Evolutionary conservation across 2,113 vertebrate genomes (phyloP).

Genomic region (Osmerus mordax): DNA sequence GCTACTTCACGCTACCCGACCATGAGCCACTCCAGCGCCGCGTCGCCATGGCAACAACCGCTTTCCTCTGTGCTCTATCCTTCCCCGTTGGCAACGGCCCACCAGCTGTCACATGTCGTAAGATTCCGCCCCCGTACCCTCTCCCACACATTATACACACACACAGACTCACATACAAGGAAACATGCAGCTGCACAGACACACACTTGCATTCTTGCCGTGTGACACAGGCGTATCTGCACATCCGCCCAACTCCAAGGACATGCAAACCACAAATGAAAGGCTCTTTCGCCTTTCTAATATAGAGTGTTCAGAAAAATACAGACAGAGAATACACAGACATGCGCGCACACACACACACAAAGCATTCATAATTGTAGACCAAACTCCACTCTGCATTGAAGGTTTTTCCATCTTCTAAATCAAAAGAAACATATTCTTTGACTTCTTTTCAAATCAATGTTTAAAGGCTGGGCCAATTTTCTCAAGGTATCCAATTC

Average conservation of each 20-base stretch:
- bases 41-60: constrained; percentile 52
- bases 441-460: constrained; percentile 40
- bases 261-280: constrained; percentile 15
- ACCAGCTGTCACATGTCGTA: constrained; percentile 73
- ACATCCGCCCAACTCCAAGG: not conserved
- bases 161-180: not conserved
- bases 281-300: constrained; percentile 24
- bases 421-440: constrained; percentile 50
- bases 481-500: constrained; percentile 15
- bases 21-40: constrained; percentile 54
- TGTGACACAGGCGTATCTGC: not conserved
- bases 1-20: constrained; percentile 65
- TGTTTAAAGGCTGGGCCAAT: constrained; percentile 23
- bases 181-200: not conserved
- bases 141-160: constrained; percentile 19
- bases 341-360: not conserved
- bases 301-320: not conserved
- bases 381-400: too few species aligned
- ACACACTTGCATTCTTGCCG: not conserved
- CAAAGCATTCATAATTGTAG: not conserved
- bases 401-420: constrained; percentile 16
- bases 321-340: not conserved
- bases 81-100: constrained; percentile 67
- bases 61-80: constrained; percentile 62
- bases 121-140: constrained; percentile 63